Evolutionary conservation across 1,140 invertebrate species (phyloP).

Genomic region (Leptinotarsa texana): DNA sequence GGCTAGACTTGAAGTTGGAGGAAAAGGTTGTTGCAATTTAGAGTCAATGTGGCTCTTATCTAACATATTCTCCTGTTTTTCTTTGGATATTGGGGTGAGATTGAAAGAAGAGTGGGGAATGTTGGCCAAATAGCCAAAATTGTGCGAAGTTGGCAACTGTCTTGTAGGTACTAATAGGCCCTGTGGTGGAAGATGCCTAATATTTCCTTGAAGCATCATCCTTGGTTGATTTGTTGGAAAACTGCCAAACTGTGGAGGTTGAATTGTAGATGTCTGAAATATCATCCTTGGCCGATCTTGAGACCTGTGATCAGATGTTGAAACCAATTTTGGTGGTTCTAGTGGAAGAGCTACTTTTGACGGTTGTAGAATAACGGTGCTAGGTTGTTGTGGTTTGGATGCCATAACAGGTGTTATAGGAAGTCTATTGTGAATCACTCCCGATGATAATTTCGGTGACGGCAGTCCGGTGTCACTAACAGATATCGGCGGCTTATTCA

Average conservation of each 20-base stretch:
- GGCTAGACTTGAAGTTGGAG: neutral
- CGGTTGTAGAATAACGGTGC: slow-evolving; percentile 58
- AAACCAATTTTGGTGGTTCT: slow-evolving; percentile 45
- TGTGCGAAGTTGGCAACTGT: slow-evolving; percentile 29
- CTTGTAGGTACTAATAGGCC: slow-evolving; percentile 39
- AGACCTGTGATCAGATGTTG: slow-evolving; percentile 30
- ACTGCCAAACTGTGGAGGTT: slow-evolving; percentile 30
- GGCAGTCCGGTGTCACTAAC: slow-evolving; percentile 17
- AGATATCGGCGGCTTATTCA: slow-evolving; percentile 24
- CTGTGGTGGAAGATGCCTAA: slow-evolving; percentile 32
- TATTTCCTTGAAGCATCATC: slow-evolving; percentile 43
- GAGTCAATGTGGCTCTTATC: slow-evolving; percentile 9
- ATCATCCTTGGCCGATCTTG: slow-evolving; percentile 43
- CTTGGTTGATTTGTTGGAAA: slow-evolving; percentile 31
- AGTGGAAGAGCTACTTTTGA: slow-evolving; percentile 47
- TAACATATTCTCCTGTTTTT: neutral
- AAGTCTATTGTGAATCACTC: slow-evolving; percentile 46
- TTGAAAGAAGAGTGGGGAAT: slow-evolving; percentile 31
- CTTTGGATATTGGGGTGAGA: slow-evolving; percentile 26
- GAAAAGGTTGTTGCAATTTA: slow-evolving; percentile 12
- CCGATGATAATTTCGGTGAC: slow-evolving; percentile 36
- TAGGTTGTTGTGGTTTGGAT: slow-evolving; percentile 60
- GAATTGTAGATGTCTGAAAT: slow-evolving; percentile 38
- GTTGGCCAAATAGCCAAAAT: slow-evolving; percentile 31
- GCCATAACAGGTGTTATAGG: slow-evolving; percentile 62